A percentile compares a stretch with the other conserved stretches of the same genome.
phyloP scores from a whole-genome alignment of 2,113 vertebrate genomes.

The Arvicanthis niloticus region DNA sequence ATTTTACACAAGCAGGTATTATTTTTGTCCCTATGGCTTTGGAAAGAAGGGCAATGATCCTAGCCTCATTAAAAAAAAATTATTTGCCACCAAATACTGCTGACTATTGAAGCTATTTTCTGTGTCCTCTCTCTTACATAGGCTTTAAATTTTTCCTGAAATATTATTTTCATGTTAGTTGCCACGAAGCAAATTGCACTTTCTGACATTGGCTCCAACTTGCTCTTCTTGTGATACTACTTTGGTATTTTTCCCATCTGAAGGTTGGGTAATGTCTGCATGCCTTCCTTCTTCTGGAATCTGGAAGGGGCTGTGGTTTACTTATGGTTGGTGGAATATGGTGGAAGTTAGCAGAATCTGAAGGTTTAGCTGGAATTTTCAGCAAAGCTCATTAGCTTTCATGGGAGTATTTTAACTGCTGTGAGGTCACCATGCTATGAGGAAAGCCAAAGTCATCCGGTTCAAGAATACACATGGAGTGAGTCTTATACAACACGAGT shows the following conservation, averaged over 20 bases:
- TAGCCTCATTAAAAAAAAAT: accelerated
- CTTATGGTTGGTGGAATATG: background rate
- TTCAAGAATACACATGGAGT: background rate
- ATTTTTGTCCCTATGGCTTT: background rate
- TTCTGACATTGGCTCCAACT: background rate
- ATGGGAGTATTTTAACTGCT: background rate
- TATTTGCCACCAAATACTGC: background rate
- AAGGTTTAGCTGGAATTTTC: background rate
- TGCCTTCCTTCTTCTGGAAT: background rate
- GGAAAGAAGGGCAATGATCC: background rate
- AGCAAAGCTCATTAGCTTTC: too few relatives aligned
- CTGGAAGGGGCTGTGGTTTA: background rate
- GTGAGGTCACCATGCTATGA: accelerated
- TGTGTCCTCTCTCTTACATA: background rate
- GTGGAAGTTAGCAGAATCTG: background rate
- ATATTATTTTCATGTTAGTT: background rate
- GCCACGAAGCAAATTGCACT: background rate
- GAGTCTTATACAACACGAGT: background rate
- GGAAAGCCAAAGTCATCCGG: background rate
- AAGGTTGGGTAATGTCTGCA: too few relatives aligned
- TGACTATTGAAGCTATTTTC: background rate
- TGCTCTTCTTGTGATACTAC: background rate
- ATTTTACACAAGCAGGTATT: background rate
- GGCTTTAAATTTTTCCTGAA: background rate
- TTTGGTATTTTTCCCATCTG: background rate